Evolutionary conservation across 2,797 vertebrate species (phyloP), one percentile per base, ranked within the genome.

Genomic region (Sebastes iracundus): DNA sequence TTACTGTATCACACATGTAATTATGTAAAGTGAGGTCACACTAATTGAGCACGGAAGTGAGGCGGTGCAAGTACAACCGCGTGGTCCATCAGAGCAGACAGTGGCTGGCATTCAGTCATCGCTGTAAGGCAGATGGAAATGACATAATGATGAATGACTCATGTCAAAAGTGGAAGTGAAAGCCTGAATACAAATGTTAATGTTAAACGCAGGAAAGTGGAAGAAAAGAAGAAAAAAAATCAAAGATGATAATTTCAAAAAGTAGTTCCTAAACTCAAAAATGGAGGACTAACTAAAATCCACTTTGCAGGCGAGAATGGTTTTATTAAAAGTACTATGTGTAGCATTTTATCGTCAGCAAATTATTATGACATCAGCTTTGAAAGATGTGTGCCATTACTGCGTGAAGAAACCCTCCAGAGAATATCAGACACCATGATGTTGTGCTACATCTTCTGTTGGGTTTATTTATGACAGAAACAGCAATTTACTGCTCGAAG

Each of bases 21-120:
- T 85, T 72, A 80, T 83, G 33, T 63, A 65, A 74, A 79, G 52
- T 68, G 64, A 71, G 68, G 82, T 80, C 76, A 63, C 25, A 38
- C 11, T 80, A 75, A 81, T 71, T 86, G 74, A 67, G 35, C 42
- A 27, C 23, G 7, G 25, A 70, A 73, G 65, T 32, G 56, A 81
- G 77, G 49, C 67, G 2, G 61, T 5, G 16, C 33, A 46, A 52
- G 53, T 61, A 28, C 18, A 66, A 69, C 13, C 2, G 28, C 56
- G 62, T 14, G 59, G 80, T 65, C 59, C 35, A 22, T 81, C 67
- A 79, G 66, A 73, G 58, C 27, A 61, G 71, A 53, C 27, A 22
- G 59, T 49, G 13, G 32, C 60, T 32, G 79, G 22, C 56, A 11
- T 69, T 75, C 62, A 75, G 69, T 81, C 61, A 55, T 9, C n/a